Evolutionary conservation across 35 echinoderm and acorn worm genomes (phyloP), one percentile per base, ranked within the genome.

Genomic region (Strongylocentrotus purpuratus): DNA sequence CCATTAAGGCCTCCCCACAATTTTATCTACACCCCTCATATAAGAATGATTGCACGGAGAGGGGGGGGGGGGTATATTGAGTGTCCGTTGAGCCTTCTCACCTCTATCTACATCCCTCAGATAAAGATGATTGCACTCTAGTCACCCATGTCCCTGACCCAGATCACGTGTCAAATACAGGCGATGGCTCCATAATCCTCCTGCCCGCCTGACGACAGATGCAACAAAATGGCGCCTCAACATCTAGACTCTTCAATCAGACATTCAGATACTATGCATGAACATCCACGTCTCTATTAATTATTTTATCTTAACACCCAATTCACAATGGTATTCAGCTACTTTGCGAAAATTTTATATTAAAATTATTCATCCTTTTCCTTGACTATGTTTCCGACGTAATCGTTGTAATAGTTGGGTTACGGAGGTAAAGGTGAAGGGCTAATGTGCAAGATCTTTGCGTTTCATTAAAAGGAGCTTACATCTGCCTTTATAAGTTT

Each of bases 91-190:
- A 22, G 22, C 20, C 65, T n/a, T 18, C 20, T 78, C 20, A n/a
- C 65, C 65, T 78, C 20, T 78, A 78, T 78, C 65, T n/a, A 1
- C 20, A 78, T 18, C 65, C 5, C 25, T 78, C 65, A n/a, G 32
- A 46, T 89, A 89, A 89, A 89, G 87, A 89, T 89, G 87, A 89
- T 33, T 89, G 87, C 87, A 89, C 87, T 89, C 33, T 89, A 89
- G 87, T 22, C 87, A 89, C 31, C 87, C 87, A 41, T 89, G 87
- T 33, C 87, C 87, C 32, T 89, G 87, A 89, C 87, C 87, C 45
- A 89, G 33, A 89, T 89, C 87, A 45, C 87, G 31, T 89, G 87
- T 89, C 87, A 89, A 46, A 33, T 89, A 46, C 87, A 89, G 87
- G 9, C 87, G 25, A 33, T 89, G 45, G 25, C 87, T 89, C 87